These are phyloP conservation scores for Gallinago media DNA, from an alignment of 2,113 vertebrate genomes.

Conservation along the genomic window DNA sequence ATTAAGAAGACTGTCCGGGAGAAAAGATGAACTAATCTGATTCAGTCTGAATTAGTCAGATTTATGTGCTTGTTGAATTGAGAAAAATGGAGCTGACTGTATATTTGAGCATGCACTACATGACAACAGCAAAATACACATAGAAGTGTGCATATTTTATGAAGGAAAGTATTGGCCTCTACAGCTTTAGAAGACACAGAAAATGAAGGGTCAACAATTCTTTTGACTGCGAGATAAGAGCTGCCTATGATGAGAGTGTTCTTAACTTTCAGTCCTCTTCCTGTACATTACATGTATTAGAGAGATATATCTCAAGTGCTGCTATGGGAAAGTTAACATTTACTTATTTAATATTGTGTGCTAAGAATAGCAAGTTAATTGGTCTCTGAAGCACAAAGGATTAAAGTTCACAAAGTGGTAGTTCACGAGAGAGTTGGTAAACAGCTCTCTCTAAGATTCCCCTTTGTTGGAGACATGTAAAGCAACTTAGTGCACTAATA, in stretches of 20 bases:
- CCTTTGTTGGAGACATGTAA: neutral
- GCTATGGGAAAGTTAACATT: neutral
- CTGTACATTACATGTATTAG: neutral
- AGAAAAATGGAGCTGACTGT: neutral
- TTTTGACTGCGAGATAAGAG: neutral
- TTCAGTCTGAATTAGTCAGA: slow-evolving; percentile 58
- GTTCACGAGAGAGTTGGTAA: neutral
- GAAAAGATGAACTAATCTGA: slow-evolving; percentile 38
- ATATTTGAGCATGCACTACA: neutral
- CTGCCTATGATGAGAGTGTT: neutral
- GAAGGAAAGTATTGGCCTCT: neutral
- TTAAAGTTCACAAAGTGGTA: neutral
- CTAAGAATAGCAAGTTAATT: slow-evolving; percentile 29
- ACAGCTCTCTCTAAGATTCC: neutral
- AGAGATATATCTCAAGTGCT: neutral
- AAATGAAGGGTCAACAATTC: neutral
- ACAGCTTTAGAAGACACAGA: neutral
- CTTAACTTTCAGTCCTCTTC: neutral
- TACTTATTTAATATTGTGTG: slow-evolving; percentile 4
- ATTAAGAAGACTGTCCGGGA: slow-evolving; percentile 34
- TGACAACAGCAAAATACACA: neutral
- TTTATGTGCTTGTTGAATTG: slow-evolving; percentile 17
- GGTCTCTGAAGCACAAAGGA: neutral
- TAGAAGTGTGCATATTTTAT: neutral
- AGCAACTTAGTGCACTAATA: neutral